These are phyloP conservation scores for Meta bourneti DNA, from an alignment of 2,888 invertebrate species.

Conservation along the genomic window DNA sequence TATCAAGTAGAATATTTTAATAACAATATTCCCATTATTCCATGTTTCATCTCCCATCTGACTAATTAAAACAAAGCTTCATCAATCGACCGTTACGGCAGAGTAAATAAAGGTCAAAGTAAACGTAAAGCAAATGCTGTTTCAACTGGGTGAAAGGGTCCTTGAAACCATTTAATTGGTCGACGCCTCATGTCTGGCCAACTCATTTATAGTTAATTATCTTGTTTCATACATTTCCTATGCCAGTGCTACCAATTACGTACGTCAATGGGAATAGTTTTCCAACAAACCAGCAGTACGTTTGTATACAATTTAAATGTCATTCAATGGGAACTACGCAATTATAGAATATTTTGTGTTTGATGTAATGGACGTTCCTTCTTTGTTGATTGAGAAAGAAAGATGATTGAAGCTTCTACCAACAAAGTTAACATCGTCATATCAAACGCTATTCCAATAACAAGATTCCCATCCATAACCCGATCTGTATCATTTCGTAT, in stretches of 20 bases:
- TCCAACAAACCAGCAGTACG: neutral
- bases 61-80: neutral
- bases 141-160: neutral
- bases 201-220: neutral
- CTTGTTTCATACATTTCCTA: neutral
- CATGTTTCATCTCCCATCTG: neutral
- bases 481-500: too few species aligned
- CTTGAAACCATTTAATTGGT: conserved; percentile 43
- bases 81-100: neutral
- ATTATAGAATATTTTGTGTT: too few species aligned
- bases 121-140: neutral
- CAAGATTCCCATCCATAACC: too few species aligned
- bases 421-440: too few species aligned
- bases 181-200: conserved; percentile 7
- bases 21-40: too few species aligned
- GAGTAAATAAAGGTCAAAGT: neutral
- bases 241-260: neutral
- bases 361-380: too few species aligned
- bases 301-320: neutral
- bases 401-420: too few species aligned
- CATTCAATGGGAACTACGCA: neutral
- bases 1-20: too few species aligned
- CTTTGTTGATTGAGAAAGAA: too few species aligned
- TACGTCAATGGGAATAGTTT: neutral
- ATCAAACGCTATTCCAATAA: too few species aligned